Conservation (phyloP, 2,888 invertebrate species). For the Stegana nigrithorax region DNA sequence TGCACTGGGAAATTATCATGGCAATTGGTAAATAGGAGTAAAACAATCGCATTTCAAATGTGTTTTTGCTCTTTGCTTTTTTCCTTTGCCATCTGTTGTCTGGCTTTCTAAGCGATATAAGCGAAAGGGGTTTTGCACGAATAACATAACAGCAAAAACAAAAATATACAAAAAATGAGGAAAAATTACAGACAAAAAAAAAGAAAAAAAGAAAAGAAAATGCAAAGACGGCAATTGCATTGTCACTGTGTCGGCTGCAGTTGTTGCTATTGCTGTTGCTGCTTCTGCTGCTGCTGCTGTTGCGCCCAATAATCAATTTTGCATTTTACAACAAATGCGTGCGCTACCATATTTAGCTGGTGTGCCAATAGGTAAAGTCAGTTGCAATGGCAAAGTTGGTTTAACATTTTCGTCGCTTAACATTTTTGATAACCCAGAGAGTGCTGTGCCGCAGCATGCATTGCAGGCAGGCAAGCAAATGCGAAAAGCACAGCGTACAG, state of each 20-base stretch:
- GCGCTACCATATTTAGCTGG: slow-evolving; percentile 68
- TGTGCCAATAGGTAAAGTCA: slow-evolving; percentile 25
- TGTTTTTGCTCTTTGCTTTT: not conserved
- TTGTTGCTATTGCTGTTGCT: slow-evolving; percentile 13
- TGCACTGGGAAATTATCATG: too few relatives aligned
- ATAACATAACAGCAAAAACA: too few relatives aligned
- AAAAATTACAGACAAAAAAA: not conserved
- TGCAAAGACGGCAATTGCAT: too few relatives aligned
- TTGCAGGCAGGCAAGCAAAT: slow-evolving; percentile 13
- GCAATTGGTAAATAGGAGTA: slow-evolving; percentile 16
- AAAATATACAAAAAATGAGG: too few relatives aligned
- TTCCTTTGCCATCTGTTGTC: too few relatives aligned
- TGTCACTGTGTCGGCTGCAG: not conserved
- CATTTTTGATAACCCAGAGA: slow-evolving; percentile 45
- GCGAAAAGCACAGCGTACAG: slow-evolving; percentile 10
- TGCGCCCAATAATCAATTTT: slow-evolving; percentile 66
- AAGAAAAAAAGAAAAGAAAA: too few relatives aligned
- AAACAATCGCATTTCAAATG: slow-evolving; percentile 14
- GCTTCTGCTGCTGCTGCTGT: slow-evolving; percentile 8
- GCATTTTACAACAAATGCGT: slow-evolving; percentile 69
- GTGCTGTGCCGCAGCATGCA: not conserved
- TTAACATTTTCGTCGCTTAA: slow-evolving; percentile 62
- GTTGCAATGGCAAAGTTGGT: slow-evolving; percentile 41
- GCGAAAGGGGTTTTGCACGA: not conserved
- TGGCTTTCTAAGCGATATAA: slow-evolving; percentile 8